phyloP scores from a whole-genome alignment of 2,113 vertebrate species.

The Brachirus orientalis region DNA sequence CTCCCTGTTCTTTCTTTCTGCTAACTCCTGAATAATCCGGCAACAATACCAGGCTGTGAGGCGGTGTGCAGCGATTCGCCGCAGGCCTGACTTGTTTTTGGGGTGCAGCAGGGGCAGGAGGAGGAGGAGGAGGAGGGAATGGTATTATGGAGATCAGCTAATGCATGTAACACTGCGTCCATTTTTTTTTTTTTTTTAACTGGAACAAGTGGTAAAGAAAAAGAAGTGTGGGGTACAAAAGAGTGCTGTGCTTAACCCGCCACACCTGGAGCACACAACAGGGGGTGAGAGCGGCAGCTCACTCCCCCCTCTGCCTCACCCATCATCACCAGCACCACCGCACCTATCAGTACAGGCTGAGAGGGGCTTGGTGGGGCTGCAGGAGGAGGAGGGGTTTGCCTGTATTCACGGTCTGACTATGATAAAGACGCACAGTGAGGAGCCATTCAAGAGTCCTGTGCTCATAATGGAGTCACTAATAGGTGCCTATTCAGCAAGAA shows the following conservation, averaged over 20 bases:
- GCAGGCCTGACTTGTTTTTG: conserved; percentile 83
- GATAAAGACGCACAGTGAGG: conserved; percentile 85
- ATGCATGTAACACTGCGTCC: conserved; percentile 84
- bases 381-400: conserved; percentile 47
- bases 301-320: conserved; percentile 34
- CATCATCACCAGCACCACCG: conserved; percentile 59
- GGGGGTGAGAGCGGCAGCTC: conserved; percentile 52
- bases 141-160: conserved; percentile 89
- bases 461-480: conserved; percentile 87
- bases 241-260: conserved; percentile 76
- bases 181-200: conserved; percentile 80
- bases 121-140: conserved; percentile 13
- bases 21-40: conserved; percentile 89
- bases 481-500: conserved; percentile 84
- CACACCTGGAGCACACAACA: conserved; percentile 92
- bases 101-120: conserved; percentile 10
- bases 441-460: conserved; percentile 81
- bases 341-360: conserved; percentile 77
- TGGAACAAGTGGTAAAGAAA: conserved; percentile 83
- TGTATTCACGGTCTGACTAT: conserved; percentile 76
- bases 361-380: no score
- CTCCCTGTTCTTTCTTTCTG: conserved; percentile 61
- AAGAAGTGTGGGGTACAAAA: conserved; percentile 84
- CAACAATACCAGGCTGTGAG: conserved; percentile 88
- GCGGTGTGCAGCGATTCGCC: conserved; percentile 84